These are phyloP conservation scores for Drosophila phalerata DNA, from an alignment of 2,888 invertebrate species.

Conservation along the genomic window DNA sequence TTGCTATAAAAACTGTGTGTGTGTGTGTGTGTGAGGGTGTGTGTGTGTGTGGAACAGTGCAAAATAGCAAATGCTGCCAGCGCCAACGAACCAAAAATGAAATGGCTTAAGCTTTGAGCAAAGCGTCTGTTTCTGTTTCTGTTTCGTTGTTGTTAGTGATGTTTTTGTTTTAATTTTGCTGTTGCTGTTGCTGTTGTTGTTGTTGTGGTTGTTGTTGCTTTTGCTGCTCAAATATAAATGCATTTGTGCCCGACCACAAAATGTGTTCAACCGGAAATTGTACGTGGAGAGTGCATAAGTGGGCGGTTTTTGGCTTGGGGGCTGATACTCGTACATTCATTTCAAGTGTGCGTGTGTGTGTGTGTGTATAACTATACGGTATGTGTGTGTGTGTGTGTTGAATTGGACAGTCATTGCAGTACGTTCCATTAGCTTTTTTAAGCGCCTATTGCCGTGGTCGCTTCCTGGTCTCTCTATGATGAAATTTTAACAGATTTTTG, in stretches of 20 bases:
- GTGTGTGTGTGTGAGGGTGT: conserved; percentile 12
- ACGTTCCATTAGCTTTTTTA: conserved; percentile 77
- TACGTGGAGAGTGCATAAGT: conserved; percentile 74
- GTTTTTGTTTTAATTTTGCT: conserved; percentile 2
- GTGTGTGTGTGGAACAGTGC: conserved; percentile 58
- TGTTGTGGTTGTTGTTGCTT: conserved; percentile 39
- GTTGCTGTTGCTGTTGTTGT: conserved; percentile 36
- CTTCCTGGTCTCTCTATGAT: conserved; percentile 43
- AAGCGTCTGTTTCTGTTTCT: conserved; percentile 56
- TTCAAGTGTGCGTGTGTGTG: conserved; percentile 16
- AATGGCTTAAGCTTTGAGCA: conserved; percentile 78
- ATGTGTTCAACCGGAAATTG: conserved; percentile 84
- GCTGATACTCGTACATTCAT: conserved; percentile 2
- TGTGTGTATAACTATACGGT: conserved; percentile 5
- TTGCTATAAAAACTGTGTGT: conserved; percentile 57
- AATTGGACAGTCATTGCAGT: conserved; percentile 58
- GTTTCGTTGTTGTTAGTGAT: conserved; percentile 30
- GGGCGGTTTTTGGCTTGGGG: conserved; percentile 46
- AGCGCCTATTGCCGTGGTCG: conserved; percentile 60
- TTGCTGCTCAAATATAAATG: conserved; percentile 78
- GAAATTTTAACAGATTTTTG: conserved; percentile 77
- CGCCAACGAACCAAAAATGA: conserved; percentile 79
- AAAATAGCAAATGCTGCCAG: conserved; percentile 69
- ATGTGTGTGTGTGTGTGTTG: conserved; percentile 9
- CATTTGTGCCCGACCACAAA: conserved; percentile 82